phyloP scores from a whole-genome alignment of 2,113 vertebrate genomes.

The Catharus fuscescens region DNA sequence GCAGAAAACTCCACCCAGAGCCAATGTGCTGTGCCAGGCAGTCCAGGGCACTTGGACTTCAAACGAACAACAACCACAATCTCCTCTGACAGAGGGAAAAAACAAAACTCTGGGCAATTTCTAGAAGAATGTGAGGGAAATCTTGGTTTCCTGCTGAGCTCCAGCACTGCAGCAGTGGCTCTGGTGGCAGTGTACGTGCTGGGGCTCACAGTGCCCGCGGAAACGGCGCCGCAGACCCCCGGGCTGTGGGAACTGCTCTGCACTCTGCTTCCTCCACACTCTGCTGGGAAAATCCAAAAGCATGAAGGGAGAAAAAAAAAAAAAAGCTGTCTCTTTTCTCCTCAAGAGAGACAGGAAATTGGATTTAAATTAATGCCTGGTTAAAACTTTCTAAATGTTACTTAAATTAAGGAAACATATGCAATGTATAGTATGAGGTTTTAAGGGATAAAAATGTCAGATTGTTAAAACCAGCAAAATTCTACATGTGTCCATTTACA shows the following conservation, averaged over 20 bases:
- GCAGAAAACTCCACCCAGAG: background rate
- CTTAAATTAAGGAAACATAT: background rate
- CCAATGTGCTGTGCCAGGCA: accelerated
- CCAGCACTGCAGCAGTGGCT: background rate
- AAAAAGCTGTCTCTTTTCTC: background rate
- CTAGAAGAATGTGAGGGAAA: conserved; percentile 55
- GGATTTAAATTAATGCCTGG: conserved; percentile 31
- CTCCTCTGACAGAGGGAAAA: background rate
- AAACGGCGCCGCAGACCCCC: conserved; percentile 49
- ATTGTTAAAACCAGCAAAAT: background rate
- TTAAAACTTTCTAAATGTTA: background rate
- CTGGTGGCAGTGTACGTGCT: conserved; percentile 56
- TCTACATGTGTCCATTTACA: background rate
- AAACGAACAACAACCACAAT: background rate
- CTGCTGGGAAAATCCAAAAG: background rate
- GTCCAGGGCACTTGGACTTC: background rate
- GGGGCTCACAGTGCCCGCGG: conserved; percentile 31
- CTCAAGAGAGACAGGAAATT: conserved; percentile 45
- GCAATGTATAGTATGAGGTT: background rate
- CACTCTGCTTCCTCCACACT: conserved; percentile 51
- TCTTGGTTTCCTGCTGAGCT: conserved; percentile 60
- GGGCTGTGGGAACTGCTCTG: conserved; percentile 48
- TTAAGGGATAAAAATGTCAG: background rate
- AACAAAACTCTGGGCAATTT: background rate
- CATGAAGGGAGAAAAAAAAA: background rate